phyloP scores from a whole-genome alignment of 2,888 invertebrate species.

The Stomorhina lunata region DNA sequence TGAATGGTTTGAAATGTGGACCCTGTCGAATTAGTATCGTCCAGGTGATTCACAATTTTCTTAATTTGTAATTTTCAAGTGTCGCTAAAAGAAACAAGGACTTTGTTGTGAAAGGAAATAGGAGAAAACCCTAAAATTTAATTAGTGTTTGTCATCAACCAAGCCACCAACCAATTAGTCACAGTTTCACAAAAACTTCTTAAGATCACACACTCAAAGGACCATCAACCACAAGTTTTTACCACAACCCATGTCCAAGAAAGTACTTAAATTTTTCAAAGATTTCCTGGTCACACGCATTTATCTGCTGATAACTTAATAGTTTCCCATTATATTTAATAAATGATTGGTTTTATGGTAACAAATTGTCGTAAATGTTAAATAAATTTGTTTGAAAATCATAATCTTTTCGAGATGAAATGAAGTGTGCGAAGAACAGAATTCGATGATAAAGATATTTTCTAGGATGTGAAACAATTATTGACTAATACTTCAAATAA shows the following conservation, averaged over 20 bases:
- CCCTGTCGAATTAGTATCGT: not conserved
- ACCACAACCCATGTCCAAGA: too few relatives aligned
- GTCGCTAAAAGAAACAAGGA: too few relatives aligned
- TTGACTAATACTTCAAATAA: slow-evolving; percentile 23
- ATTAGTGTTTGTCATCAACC: too few relatives aligned
- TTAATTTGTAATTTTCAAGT: too few relatives aligned
- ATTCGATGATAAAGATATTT: slow-evolving; percentile 45
- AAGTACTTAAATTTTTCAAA: not conserved
- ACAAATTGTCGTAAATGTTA: slow-evolving; percentile 27
- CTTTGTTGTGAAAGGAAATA: too few relatives aligned
- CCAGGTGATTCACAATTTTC: too few relatives aligned
- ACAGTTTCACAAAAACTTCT: too few relatives aligned
- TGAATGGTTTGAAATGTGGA: not conserved
- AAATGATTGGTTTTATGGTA: slow-evolving; percentile 37
- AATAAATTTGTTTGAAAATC: slow-evolving; percentile 52
- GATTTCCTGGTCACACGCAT: not conserved
- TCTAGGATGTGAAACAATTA: slow-evolving; percentile 53
- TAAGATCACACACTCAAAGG: too few relatives aligned
- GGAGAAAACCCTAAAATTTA: too few relatives aligned
- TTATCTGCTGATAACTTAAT: slow-evolving; percentile 6
- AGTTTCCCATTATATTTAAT: slow-evolving; percentile 26
- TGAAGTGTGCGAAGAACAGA: slow-evolving; percentile 62
- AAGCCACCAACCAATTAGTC: too few relatives aligned
- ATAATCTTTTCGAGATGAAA: slow-evolving; percentile 41
- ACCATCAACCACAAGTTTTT: too few relatives aligned